Evolutionary conservation across 2,113 vertebrate genomes (phyloP).

Genomic region (Channa maculata): DNA sequence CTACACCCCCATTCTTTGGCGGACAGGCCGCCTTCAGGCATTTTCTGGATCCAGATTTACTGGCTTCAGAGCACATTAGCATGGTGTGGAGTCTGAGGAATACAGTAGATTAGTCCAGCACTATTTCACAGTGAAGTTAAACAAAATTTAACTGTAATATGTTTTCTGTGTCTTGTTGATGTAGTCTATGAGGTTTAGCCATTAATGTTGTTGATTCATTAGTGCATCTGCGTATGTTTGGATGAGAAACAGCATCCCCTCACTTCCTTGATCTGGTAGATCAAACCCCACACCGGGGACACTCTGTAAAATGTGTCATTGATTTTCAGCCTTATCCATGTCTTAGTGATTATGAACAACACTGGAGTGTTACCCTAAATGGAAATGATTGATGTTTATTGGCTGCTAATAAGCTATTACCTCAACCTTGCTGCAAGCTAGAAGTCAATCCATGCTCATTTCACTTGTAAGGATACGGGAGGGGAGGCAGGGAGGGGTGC

Average conservation of each 20-base stretch:
- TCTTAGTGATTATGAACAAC: conserved; percentile 67
- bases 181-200: not conserved
- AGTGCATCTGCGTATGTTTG: conserved; percentile 14
- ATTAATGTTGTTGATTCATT: conserved; percentile 35
- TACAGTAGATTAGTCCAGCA: not conserved
- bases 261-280: conserved; percentile 41
- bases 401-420: conserved; percentile 78
- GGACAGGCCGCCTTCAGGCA: conserved; percentile 31
- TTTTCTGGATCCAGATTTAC: conserved; percentile 13
- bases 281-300: conserved; percentile 39
- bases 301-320: conserved; percentile 56
- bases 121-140: not conserved
- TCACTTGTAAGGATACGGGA: conserved; percentile 60
- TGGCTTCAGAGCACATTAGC: not conserved
- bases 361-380: conserved; percentile 70
- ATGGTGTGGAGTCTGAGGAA: not conserved
- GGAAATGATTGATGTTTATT: conserved; percentile 79
- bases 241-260: conserved; percentile 6
- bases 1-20: conserved; percentile 13
- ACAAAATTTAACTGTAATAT: conserved; percentile 6
- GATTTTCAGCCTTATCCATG: conserved; percentile 57
- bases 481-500: conserved; percentile 49
- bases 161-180: conserved; percentile 11
- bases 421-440: conserved; percentile 76
- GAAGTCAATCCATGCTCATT: conserved; percentile 70